Evolutionary conservation across 2,888 invertebrate genomes (phyloP).

Genomic region (Smittia sp.): DNA sequence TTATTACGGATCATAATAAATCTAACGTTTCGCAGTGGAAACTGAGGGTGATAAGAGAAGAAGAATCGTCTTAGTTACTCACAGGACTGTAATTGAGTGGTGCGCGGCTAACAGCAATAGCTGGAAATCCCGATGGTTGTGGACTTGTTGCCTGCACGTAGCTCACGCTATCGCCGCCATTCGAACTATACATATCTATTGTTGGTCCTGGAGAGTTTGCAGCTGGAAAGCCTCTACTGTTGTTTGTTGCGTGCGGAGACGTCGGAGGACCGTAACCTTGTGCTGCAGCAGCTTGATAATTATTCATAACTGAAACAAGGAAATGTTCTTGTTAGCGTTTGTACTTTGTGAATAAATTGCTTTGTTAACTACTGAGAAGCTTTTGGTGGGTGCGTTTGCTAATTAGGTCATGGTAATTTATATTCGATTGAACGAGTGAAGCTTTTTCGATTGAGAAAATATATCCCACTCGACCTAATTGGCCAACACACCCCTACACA

Average conservation of each 20-base stretch:
- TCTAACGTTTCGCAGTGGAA: neutral
- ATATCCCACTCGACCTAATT: too few species aligned
- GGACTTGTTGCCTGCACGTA: conserved; percentile 97
- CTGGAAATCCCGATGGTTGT: conserved; percentile 93
- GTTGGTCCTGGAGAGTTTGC: conserved; percentile 90
- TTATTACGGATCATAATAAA: conserved; percentile 11
- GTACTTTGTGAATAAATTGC: too few species aligned
- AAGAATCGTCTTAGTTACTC: conserved; percentile 53
- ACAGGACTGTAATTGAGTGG: conserved; percentile 92
- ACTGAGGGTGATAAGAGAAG: too few species aligned
- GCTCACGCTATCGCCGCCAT: conserved; percentile 79
- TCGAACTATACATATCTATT: conserved; percentile 91
- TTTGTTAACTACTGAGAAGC: too few species aligned
- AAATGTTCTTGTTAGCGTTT: neutral
- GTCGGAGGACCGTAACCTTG: conserved; percentile 79
- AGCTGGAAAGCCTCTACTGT: conserved; percentile 78
- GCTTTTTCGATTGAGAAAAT: too few species aligned
- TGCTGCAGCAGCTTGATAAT: conserved; percentile 81
- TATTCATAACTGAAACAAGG: conserved; percentile 74
- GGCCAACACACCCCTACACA: too few species aligned
- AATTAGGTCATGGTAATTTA: too few species aligned
- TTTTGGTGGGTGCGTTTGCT: too few species aligned
- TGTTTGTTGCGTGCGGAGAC: conserved; percentile 72
- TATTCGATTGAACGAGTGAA: too few species aligned
- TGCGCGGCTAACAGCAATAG: conserved; percentile 89